Evolutionary conservation across 1,140 invertebrate species (phyloP), one percentile per base, ranked within the genome.

Genomic region (Vanessa atalanta): DNA sequence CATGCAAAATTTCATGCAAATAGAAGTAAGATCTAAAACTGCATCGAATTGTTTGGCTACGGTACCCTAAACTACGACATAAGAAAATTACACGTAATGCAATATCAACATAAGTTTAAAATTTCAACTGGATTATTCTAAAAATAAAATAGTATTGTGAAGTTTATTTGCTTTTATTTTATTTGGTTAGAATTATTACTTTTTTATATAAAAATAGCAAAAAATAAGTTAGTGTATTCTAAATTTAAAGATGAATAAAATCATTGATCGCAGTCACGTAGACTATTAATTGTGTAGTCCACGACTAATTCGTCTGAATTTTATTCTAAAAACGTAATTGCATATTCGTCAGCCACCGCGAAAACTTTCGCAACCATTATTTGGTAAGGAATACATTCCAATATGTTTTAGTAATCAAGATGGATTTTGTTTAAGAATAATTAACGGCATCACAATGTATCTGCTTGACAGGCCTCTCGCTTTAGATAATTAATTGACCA

Each of bases 291-390:
- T 68, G 14, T 15, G 16, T 23, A 68, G 31, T 57, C 20, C 57
- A 23, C 66, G 53, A 11, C 53, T 69, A 69, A 69, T 69, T 60
- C 47, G 66, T 60, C 20, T 60, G 66, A 13, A 68, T 37, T 47
- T 2, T 65, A 68, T 68, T 55, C 66, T 47, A 11, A 53, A 72
- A 23, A 72, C 50, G 47, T 65, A 65, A 65, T 57, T 72, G 61
- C 50, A 53, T 65, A 64, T 72, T 72, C 50, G 31, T 15, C 31
- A 15, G 48, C n/a, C 9, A 50, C 47, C 61, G 43, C 61, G 60
- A 65, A 72, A 37, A 47, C n/a, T 72, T 72, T 72, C 48, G 70
- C 50, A 72, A 65, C 2, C 13, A 15, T 71, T 71, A 72, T 53
- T 64, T 64, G 15, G 69, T 50, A 71, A 65, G 47, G 60, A 51